Evolutionary conservation across 2,888 invertebrate species (phyloP).

Genomic region (Lithophane leautieri): DNA sequence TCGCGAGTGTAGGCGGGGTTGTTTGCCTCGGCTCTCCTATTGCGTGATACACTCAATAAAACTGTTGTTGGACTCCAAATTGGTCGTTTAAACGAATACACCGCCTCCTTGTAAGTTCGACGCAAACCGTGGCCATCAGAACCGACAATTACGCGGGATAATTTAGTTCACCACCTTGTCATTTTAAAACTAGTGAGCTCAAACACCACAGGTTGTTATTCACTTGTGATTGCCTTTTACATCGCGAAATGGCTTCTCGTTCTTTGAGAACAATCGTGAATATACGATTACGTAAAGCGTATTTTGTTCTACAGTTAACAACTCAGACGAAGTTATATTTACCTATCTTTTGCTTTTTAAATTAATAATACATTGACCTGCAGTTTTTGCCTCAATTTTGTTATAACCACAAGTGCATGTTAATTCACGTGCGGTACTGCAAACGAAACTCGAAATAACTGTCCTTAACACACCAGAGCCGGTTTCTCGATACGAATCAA

Average conservation of each 20-base stretch:
- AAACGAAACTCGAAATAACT: conserved; percentile 65
- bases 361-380: conserved; percentile 47
- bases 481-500: conserved; percentile 76
- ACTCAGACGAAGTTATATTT: not conserved
- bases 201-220: conserved; percentile 30
- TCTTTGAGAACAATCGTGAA: conserved; percentile 25
- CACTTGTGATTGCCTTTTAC: conserved; percentile 37
- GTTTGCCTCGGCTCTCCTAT: conserved; percentile 87
- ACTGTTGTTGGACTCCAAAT: conserved; percentile 82
- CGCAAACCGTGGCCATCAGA: conserved; percentile 61
- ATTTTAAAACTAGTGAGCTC: conserved; percentile 50
- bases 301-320: conserved; percentile 17
- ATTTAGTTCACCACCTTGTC: conserved; percentile 61
- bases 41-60: conserved; percentile 87
- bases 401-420: conserved; percentile 15
- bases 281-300: conserved; percentile 17
- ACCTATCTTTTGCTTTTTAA: conserved; percentile 12
- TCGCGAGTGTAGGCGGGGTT: conserved; percentile 83
- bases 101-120: conserved; percentile 70
- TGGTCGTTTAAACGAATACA: conserved; percentile 77
- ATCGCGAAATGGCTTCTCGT: conserved; percentile 27
- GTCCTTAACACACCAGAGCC: conserved; percentile 73
- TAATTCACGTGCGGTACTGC: conserved; percentile 47
- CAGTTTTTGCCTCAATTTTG: conserved; percentile 37
- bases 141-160: conserved; percentile 61